phyloP scores from a whole-genome alignment of 1,140 invertebrate species.

The Pogonomyrmex californicus region DNA sequence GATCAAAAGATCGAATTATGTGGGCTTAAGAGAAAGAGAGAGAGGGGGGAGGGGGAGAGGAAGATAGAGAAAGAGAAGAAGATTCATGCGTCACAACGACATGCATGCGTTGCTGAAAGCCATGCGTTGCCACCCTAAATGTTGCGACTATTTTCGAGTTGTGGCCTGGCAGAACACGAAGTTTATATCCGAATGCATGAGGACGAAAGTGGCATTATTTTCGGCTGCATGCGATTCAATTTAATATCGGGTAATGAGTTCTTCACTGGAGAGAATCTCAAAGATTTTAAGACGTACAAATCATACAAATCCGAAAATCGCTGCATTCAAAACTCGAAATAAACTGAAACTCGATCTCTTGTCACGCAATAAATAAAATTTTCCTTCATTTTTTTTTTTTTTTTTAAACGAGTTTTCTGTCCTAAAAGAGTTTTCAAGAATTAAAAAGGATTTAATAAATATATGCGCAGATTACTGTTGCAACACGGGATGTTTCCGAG shows the following conservation, averaged over 20 bases:
- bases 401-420: neutral
- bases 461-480: neutral
- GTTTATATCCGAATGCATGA: conserved; percentile 72
- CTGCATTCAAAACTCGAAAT: neutral
- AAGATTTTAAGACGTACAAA: neutral
- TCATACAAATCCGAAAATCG: neutral
- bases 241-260: conserved; percentile 21
- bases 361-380: neutral
- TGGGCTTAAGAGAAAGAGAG: neutral
- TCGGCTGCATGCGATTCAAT: conserved; percentile 58
- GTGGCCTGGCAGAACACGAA: conserved; percentile 72
- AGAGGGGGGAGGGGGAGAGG: neutral
- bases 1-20: neutral
- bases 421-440: neutral
- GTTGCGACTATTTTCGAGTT: conserved; percentile 76
- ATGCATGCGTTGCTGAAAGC: conserved; percentile 53
- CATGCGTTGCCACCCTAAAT: conserved; percentile 70
- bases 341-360: conserved; percentile 2
- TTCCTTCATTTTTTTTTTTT: neutral
- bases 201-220: conserved; percentile 65
- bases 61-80: neutral
- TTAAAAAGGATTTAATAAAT: neutral
- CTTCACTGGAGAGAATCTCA: conserved; percentile 8
- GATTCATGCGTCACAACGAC: conserved; percentile 6
- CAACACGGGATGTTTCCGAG: neutral